These are phyloP conservation scores for Eupithecia inturbata DNA, from an alignment of 2,888 invertebrate genomes.

Conservation along the genomic window DNA sequence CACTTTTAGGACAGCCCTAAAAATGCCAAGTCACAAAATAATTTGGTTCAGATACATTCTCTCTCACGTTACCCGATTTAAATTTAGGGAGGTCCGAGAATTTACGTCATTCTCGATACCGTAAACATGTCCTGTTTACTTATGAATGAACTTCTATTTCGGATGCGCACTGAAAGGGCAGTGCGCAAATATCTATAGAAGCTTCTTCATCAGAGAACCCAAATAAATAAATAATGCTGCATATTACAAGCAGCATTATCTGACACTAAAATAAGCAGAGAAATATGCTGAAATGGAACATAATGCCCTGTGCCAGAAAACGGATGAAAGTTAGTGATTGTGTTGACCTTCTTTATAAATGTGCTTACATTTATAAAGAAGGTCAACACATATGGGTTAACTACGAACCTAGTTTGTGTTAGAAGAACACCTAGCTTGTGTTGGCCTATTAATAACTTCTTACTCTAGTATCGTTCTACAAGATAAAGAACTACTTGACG, in stretches of 20 bases:
- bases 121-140: constrained; percentile 38
- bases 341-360: too few species aligned
- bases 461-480: too few species aligned
- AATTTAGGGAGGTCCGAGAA: constrained; percentile 32
- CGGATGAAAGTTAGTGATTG: too few species aligned
- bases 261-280: background rate
- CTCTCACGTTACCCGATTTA: constrained; percentile 29
- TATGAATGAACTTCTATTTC: constrained; percentile 38
- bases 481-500: too few species aligned
- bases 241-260: too few species aligned
- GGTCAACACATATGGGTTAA: too few species aligned
- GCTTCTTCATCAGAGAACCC: background rate
- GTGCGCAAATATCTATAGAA: background rate
- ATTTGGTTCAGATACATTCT: constrained; percentile 21
- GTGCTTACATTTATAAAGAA: too few species aligned
- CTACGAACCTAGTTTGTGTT: too few species aligned
- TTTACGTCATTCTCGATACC: constrained; percentile 31
- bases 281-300: background rate
- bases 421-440: too few species aligned
- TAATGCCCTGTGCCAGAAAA: too few species aligned
- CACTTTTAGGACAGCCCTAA: constrained; percentile 3
- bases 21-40: constrained; percentile 4
- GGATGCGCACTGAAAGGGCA: constrained; percentile 10
- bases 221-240: background rate
- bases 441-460: too few species aligned